Evolutionary conservation across 1,140 invertebrate genomes (phyloP), one percentile per base, ranked within the genome.

Genomic region (Choristoneura fumiferana): DNA sequence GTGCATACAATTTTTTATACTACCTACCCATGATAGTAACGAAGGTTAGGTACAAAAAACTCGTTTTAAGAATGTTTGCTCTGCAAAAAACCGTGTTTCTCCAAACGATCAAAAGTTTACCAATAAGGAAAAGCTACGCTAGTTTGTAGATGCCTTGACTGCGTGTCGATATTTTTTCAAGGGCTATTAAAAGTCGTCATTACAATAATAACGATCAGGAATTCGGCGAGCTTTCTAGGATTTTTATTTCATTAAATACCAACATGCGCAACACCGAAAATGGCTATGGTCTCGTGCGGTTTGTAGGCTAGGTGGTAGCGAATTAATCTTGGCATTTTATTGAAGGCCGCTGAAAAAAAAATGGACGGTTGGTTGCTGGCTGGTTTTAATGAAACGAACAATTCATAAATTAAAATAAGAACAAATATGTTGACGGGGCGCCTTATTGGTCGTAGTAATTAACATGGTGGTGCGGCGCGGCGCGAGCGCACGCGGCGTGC

Each of bases 381-480:
- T 78, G 53, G 57, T 56, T 69, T 81, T 84, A 86, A 83, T 78
- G 71, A 82, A 76, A 74, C 61, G 71, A 70, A 65, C 65, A 75
- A 81, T 79, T 78, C 80, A 74, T 81, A 82, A 76, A 74, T 74
- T 77, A 63, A 85, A 85, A 85, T n/a, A 85, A 85, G 84, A 83
- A 80, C 76, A 84, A 83, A 78, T 78, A 86, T 76, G 76, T 87
- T 76, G 82, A 80, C 74, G 69, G 75, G 78, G 77, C 79, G 76
- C 77, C 78, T 81, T 85, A 85, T 79, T 78, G 82, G 81, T 83
- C 61, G 73, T 79, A 76, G 82, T 81, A 85, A 87, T 87, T 87
- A 87, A 80, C 68, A 72, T 79, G 79, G 81, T 76, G 73, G 81
- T 75, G 74, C 76, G 72, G 58, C 68, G 71, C 67, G 66, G 71